Evolutionary conservation across 2,888 invertebrate genomes (phyloP).

Genomic region (Oligia strigilis): DNA sequence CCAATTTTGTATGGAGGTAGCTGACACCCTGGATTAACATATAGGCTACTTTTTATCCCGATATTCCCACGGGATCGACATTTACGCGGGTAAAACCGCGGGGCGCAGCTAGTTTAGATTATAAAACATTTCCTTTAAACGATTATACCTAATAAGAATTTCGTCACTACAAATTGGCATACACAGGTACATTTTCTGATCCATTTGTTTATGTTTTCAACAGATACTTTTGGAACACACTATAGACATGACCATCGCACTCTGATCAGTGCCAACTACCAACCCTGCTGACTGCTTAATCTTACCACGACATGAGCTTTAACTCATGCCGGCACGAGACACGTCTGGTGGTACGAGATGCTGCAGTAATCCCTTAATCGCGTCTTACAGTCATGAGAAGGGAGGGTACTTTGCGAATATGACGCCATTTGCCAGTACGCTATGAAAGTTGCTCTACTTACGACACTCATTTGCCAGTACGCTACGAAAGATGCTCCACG

Average conservation of each 20-base stretch:
- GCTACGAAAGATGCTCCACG: conserved; percentile 18
- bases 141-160: no score
- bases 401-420: neutral
- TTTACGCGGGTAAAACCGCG: no score
- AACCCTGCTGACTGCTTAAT: neutral
- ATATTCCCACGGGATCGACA: no score
- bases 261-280: neutral
- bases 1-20: no score
- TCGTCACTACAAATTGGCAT: no score
- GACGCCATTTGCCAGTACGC: conserved; percentile 30
- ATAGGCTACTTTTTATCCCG: no score
- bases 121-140: no score
- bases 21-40: no score
- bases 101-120: no score
- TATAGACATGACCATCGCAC: neutral
- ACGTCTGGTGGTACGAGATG: conserved; percentile 16
- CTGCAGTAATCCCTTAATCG: conserved; percentile 26
- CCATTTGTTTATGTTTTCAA: neutral
- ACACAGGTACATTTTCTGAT: no score
- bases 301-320: neutral
- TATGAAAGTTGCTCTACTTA: conserved; percentile 20
- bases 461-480: neutral
- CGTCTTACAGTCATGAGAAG: neutral
- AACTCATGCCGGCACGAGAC: neutral
- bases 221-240: neutral